Conservation (phyloP, 2,888 invertebrate species). For the Nineta flava region DNA sequence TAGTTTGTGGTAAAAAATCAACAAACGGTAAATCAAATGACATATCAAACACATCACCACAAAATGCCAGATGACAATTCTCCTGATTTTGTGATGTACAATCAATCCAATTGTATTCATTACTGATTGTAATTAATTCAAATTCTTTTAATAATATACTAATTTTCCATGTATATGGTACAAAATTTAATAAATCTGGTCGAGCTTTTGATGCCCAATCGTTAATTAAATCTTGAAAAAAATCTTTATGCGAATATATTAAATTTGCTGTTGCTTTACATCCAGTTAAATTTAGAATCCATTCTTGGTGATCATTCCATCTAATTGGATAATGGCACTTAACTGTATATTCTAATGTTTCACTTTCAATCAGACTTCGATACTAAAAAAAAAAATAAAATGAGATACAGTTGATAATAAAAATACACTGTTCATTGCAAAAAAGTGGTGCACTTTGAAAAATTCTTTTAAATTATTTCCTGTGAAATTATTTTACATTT, state of each 20-base stretch:
- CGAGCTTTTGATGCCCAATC: conserved; percentile 93
- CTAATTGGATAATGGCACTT: conserved; percentile 77
- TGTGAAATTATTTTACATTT: too few relatives aligned
- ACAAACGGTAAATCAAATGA: conserved; percentile 88
- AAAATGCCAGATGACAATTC: conserved; percentile 86
- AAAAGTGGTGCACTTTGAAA: too few relatives aligned
- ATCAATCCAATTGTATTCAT: conserved; percentile 98
- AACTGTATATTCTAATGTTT: conserved; percentile 84
- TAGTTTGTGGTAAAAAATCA: conserved; percentile 82
- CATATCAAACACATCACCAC: conserved; percentile 84
- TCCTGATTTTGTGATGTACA: conserved; percentile 92
- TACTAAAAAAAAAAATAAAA: conserved; percentile 30
- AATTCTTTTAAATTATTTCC: too few relatives aligned
- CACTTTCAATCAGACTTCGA: conserved; percentile 82
- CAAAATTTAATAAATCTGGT: conserved; percentile 85
- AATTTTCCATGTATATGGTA: conserved; percentile 94
- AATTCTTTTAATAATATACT: conserved; percentile 84
- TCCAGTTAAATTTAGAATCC: conserved; percentile 81
- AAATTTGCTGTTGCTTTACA: conserved; percentile 88
- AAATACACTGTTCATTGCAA: background rate
- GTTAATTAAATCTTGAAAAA: conserved; percentile 89
- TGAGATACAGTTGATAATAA: background rate
- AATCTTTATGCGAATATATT: conserved; percentile 89
- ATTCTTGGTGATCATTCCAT: conserved; percentile 95
- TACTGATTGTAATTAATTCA: conserved; percentile 82